Evolutionary conservation across 2,113 vertebrate species (phyloP), one percentile per base, ranked within the genome.

Genomic region (Crypturellus undulatus): DNA sequence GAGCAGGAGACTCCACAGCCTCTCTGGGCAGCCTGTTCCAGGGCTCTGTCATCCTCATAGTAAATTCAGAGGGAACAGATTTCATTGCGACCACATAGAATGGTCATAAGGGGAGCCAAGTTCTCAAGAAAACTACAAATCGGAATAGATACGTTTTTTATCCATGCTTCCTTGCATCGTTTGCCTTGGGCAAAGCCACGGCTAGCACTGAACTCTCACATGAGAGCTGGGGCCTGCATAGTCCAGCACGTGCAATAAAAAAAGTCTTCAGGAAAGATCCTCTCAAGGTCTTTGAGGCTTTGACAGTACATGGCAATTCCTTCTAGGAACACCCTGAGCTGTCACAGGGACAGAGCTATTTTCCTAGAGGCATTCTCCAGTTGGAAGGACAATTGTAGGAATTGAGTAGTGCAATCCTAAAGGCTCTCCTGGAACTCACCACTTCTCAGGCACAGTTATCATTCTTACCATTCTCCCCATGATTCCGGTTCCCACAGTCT

Each of bases 391-490:
- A 65, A 43, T 51, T 42, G 36, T 4, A 14, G 10, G 47, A 25
- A 5, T 43, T 19, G 87, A 36, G 19, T 65, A 59, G 36, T 20
- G 8, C 3, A 14, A 11, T 75, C 45, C 47, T 38, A 5, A n/a
- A 32, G 32, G 26, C 30, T 77, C 62, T 36, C 43, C 60, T 32
- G 68, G 38, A 87, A 21, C 78, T 80, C 78, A 45, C 7, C 71
- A 22, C 16, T 64, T 51, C 25, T 28, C 47, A 40, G 1, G 42
- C 78, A 40, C 60, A 18, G 49, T 11, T 77, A 65, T 51, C 65
- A 12, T 73, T 94, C 98, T 98, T 97, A 99, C 99, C 99, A 99
- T 99, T 85, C 99, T 98, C 54, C 99, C 99, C 99, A 99, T 99
- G 96, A 99, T 98, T 84, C 99, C 99, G n/a, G 99, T 99, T 73